Evolutionary conservation across 1,140 invertebrate species (phyloP).

Genomic region (Sinella curviseta): DNA sequence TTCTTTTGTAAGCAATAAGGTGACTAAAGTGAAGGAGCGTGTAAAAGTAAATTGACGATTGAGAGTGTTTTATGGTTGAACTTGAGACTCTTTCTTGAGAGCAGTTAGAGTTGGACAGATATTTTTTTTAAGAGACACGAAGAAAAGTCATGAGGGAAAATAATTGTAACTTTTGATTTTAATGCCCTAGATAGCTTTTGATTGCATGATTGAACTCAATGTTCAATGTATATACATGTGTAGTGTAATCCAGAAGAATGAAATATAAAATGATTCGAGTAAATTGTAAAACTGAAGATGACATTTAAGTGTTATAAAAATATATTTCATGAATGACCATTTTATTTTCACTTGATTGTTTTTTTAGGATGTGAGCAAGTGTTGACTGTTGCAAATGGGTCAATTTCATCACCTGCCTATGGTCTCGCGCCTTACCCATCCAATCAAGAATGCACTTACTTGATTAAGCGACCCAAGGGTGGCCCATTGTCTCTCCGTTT

Average conservation of each 20-base stretch:
- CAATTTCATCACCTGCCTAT: conserved; percentile 82
- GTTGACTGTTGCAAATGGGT: conserved; percentile 54
- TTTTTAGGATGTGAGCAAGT: conserved; percentile 49
- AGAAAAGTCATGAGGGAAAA: neutral
- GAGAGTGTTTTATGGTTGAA: neutral
- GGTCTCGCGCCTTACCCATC: conserved; percentile 80
- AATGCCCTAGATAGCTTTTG: neutral
- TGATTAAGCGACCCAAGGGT: conserved; percentile 77
- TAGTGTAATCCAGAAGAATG: too few species aligned
- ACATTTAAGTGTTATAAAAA: neutral
- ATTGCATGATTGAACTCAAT: too few species aligned
- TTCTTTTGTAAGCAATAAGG: neutral
- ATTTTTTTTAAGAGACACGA: neutral
- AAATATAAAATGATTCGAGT: too few species aligned
- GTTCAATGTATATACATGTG: too few species aligned
- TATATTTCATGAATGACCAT: neutral
- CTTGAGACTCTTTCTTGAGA: too few species aligned
- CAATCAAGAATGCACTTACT: conserved; percentile 87
- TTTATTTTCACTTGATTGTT: neutral
- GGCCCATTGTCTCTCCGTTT: conserved; percentile 85
- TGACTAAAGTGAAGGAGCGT: neutral
- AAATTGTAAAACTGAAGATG: too few species aligned
- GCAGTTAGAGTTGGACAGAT: neutral
- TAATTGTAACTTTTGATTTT: neutral
- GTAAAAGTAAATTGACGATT: neutral